These are phyloP conservation scores for fruit fly (Drosophila melanogaster) DNA, from an alignment of 1,140 invertebrate species.

Conservation along the genomic window Release_6_plus_ISO1_MT NT_037436.4:2370001-2370500, in stretches of 20 bases:
- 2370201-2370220: constrained; percentile 97
- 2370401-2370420: constrained; percentile 99
- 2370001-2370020: constrained; percentile 96
- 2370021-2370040: constrained; percentile 97
- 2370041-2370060: constrained; percentile 90
- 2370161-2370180: constrained; percentile 93
- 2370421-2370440: constrained; percentile 98
- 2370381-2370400: constrained; percentile 99
- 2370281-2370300: constrained; percentile 99
- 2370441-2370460: constrained; percentile 93
- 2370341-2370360: constrained; percentile 98
- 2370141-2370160: constrained; percentile 95
- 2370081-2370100: background rate
- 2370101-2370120: constrained; percentile 94
- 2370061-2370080: background rate
- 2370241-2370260: constrained; percentile 95
- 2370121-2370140: constrained; percentile 95
- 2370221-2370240: constrained; percentile 98
- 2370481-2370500: constrained; percentile 97
- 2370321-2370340: constrained; percentile 97
- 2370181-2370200: constrained; percentile 96
- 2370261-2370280: constrained; percentile 95
- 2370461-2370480: constrained; percentile 95
- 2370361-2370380: constrained; percentile 93
- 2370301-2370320: constrained; percentile 99